These are phyloP conservation scores for Vireo griseus DNA, from an alignment of 2,797 vertebrate genomes.

Conservation along the genomic window DNA sequence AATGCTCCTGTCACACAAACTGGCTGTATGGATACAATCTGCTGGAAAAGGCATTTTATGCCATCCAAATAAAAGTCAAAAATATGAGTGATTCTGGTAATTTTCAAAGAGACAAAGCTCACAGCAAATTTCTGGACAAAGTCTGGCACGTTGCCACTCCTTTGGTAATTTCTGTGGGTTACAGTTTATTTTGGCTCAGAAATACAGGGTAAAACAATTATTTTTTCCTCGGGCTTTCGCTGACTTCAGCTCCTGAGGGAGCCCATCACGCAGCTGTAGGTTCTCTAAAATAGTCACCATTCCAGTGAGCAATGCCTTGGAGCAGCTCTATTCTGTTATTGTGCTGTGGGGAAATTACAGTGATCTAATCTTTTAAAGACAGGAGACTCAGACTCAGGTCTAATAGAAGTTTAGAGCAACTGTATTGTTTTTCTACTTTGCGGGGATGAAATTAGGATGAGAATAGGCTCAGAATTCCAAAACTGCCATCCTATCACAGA, in stretches of 20 bases:
- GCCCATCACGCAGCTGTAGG: background rate
- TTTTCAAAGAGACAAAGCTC: constrained; percentile 14
- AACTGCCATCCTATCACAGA: background rate
- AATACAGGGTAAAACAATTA: background rate
- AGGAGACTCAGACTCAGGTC: background rate
- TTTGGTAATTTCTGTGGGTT: background rate
- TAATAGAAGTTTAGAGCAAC: background rate
- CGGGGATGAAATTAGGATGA: background rate
- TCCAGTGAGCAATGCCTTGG: background rate
- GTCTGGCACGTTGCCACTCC: background rate
- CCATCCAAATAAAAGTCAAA: constrained; percentile 3
- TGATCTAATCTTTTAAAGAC: constrained; percentile 1
- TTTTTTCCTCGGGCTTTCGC: background rate
- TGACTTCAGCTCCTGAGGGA: constrained; percentile 16
- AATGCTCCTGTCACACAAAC: background rate
- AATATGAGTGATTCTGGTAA: background rate
- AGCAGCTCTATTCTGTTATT: background rate
- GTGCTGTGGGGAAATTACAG: background rate
- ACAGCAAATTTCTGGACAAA: constrained; percentile 1
- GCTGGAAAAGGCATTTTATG: background rate
- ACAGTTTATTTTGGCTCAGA: constrained; percentile 8
- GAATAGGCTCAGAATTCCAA: background rate
- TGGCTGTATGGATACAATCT: constrained; percentile 24
- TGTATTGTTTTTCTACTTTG: background rate
- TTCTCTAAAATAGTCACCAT: background rate